phyloP scores from a whole-genome alignment of 2,113 vertebrate genomes.

The Pterocles orientalis region DNA sequence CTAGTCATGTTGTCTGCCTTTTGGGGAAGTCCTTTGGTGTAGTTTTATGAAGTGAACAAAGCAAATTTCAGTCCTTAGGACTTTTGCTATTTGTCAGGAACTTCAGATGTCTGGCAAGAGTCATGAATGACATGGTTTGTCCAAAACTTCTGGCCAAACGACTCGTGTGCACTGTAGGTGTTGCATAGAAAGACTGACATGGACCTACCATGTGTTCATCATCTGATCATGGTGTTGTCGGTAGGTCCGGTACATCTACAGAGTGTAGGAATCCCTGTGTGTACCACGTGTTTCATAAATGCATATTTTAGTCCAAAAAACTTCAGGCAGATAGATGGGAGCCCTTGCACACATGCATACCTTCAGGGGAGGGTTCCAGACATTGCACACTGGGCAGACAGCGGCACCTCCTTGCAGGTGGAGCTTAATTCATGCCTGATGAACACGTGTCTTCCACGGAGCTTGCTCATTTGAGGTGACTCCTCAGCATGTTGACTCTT shows the following conservation, averaged over 20 bases:
- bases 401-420: not conserved
- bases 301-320: not conserved
- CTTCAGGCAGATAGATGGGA: not conserved
- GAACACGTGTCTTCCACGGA: not conserved
- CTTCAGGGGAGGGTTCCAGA: not conserved
- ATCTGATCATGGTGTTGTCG: not conserved
- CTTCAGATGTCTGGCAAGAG: not conserved
- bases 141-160: not conserved
- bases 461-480: not conserved
- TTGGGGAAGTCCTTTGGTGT: not conserved
- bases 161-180: not conserved
- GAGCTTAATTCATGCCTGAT: not conserved
- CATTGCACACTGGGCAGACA: not conserved
- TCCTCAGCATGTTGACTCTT: not conserved
- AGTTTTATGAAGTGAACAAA: not conserved
- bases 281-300: fast-evolving
- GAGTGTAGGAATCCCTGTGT: not conserved
- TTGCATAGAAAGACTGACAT: not conserved
- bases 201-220: not conserved
- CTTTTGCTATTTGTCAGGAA: not conserved
- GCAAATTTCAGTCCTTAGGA: not conserved
- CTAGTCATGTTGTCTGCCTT: not conserved
- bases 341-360: not conserved
- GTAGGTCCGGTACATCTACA: not conserved
- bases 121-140: not conserved